Conservation (phyloP, 64 coral and sea anemone species). For the Montipora foliosa region DNA sequence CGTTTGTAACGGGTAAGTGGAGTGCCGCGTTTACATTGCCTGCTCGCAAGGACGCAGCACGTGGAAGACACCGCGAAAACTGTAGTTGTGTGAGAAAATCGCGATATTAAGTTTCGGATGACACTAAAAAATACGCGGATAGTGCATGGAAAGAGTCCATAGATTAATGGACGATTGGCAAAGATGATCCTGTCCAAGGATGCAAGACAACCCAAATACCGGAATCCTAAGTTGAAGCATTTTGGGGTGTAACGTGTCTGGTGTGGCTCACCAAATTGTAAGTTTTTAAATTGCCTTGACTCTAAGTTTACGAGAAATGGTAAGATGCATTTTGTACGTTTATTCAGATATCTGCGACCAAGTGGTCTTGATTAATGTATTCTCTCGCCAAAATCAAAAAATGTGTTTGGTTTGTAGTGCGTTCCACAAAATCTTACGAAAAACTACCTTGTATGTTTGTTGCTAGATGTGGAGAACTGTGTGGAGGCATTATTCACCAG, state of each 20-base stretch:
- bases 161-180: conserved; percentile 67
- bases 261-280: conserved; percentile 99
- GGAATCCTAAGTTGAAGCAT: conserved; percentile 98
- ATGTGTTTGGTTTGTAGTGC: no score
- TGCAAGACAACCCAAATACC: conserved; percentile 97
- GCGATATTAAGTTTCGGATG: background rate
- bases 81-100: background rate
- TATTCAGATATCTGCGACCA: no score
- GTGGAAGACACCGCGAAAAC: no score
- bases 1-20: background rate
- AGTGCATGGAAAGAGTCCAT: background rate
- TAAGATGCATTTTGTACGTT: no score
- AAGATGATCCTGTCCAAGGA: conserved; percentile 91
- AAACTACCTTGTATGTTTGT: background rate
- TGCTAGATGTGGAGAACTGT: conserved; percentile 89
- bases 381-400: no score
- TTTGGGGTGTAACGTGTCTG: conserved; percentile 94
- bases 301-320: no score
- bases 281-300: background rate
- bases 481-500: conserved; percentile 95
- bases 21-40: no score
- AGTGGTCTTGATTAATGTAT: no score
- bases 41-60: background rate
- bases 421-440: no score
- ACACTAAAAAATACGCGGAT: background rate